Percentiles rank a stretch among this genome's conserved stretches.
These are phyloP conservation scores for Aplodontia rufa DNA, from an alignment of 2,113 vertebrate genomes.

Conservation along the genomic window DNA sequence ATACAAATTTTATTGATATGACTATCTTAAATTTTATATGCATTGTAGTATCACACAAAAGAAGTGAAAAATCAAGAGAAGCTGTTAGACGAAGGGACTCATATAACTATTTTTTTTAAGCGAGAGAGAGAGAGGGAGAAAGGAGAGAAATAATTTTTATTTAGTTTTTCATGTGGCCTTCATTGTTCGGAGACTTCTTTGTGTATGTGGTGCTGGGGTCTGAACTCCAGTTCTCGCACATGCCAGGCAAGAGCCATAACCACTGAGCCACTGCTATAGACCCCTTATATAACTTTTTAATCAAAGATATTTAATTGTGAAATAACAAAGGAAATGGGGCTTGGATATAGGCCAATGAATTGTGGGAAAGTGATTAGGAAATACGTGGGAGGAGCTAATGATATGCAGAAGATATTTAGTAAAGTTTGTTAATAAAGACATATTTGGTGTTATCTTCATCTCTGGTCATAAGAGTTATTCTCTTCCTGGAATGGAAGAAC, in stretches of 20 bases:
- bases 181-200: no score
- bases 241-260: no score
- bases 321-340: not conserved
- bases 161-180: no score
- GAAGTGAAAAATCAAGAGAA: not conserved
- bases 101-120: not conserved
- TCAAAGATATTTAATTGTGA: not conserved
- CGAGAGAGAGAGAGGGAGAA: no score
- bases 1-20: not conserved
- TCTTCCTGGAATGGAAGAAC: not conserved
- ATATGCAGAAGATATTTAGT: not conserved
- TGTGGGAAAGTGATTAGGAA: not conserved
- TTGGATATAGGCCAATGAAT: not conserved
- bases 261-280: no score
- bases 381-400: not conserved
- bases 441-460: not conserved
- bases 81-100: not conserved
- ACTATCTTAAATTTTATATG: not conserved
- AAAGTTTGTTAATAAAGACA: not conserved
- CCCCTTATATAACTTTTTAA: not conserved
- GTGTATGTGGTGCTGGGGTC: no score
- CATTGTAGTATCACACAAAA: not conserved
- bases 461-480: not conserved
- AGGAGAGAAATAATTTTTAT: no score
- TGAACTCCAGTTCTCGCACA: no score